These are phyloP conservation scores for Sebastes trivittatus DNA, from an alignment of 2,797 vertebrate genomes.

Conservation along the genomic window DNA sequence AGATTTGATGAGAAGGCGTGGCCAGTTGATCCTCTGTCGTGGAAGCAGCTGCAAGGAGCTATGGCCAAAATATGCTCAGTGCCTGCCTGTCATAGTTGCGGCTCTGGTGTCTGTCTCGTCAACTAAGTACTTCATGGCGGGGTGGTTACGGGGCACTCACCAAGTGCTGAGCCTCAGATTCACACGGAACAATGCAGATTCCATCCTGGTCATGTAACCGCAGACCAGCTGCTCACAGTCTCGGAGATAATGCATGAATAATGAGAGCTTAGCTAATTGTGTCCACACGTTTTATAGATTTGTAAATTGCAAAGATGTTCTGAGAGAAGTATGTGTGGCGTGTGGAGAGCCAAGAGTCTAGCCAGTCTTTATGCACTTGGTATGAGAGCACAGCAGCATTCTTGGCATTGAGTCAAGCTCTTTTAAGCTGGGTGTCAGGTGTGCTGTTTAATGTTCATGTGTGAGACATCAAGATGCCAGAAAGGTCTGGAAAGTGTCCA, in stretches of 20 bases:
- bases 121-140: not conserved
- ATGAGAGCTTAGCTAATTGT: conserved; percentile 23
- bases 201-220: conserved; percentile 26
- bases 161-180: conserved; percentile 7
- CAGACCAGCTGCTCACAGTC: conserved; percentile 17
- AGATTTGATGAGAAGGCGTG: conserved; percentile 7
- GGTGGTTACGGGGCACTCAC: not conserved
- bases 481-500: conserved; percentile 7
- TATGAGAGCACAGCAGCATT: conserved; percentile 13
- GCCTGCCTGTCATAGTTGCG: not conserved
- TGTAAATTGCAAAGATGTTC: conserved; percentile 18
- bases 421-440: conserved; percentile 46
- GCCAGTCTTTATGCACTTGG: not conserved
- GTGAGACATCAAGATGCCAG: conserved; percentile 19
- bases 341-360: conserved; percentile 10
- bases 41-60: conserved; percentile 50
- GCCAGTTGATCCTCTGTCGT: conserved; percentile 31
- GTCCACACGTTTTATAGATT: conserved; percentile 38
- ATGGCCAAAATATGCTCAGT: conserved; percentile 41
- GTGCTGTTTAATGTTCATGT: conserved; percentile 33
- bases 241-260: conserved; percentile 17
- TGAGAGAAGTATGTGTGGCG: not conserved
- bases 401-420: conserved; percentile 30
- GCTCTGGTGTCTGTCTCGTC: not conserved
- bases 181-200: conserved; percentile 22